These are phyloP conservation scores for Pseudoatta argentina DNA, from an alignment of 1,140 invertebrate genomes.

Conservation along the genomic window DNA sequence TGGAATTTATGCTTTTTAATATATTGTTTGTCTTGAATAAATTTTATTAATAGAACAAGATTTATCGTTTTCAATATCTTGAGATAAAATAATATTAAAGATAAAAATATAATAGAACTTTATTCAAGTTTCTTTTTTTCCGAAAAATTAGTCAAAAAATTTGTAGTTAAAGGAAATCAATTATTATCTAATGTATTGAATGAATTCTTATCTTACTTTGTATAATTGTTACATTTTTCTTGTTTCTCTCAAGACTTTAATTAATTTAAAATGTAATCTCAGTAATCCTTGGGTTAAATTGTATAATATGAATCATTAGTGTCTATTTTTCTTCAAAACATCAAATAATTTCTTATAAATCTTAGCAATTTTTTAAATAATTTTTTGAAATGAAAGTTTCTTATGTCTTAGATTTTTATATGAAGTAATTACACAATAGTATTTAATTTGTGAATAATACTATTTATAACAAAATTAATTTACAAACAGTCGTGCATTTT, in stretches of 20 bases:
- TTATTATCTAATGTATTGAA: neutral
- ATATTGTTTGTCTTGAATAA: neutral
- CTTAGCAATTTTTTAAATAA: neutral
- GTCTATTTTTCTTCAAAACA: neutral
- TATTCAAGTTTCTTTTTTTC: neutral
- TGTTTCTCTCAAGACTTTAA: neutral
- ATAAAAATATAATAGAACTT: constrained; percentile 1
- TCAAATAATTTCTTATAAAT: neutral
- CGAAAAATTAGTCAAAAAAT: neutral
- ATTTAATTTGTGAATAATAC: neutral
- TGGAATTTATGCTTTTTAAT: neutral
- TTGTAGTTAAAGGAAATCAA: neutral
- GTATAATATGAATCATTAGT: neutral
- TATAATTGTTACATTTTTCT: constrained; percentile 26
- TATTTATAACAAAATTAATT: neutral
- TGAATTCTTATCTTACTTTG: constrained; percentile 4
- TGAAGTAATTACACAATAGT: neutral
- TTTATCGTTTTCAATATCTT: neutral
- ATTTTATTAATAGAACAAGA: constrained; percentile 10
- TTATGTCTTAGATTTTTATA: constrained; percentile 6
- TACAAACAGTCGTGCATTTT: too few species aligned
- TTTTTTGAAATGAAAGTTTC: neutral
- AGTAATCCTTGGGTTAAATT: constrained; percentile 17
- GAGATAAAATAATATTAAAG: neutral
- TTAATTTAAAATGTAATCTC: constrained; percentile 44